Base-by-base conservation (phyloP, 2,113 vertebrate genomes). In the Heteronetta atricapilla region DNA sequence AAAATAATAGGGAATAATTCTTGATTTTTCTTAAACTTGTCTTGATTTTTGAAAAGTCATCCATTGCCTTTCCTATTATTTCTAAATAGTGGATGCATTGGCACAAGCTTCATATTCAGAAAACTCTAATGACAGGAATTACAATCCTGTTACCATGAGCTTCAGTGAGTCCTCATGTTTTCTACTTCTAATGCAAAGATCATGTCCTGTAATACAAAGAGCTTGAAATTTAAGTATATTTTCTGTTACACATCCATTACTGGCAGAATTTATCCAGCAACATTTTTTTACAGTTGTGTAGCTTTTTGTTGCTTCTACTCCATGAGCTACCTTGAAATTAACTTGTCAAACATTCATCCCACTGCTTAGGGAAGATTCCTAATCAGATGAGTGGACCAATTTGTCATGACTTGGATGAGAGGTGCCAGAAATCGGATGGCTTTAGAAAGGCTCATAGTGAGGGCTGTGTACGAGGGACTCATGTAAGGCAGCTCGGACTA, bases 271-370 rank as follows among this genome's bases (percentile, higher is more conserved):
- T 93, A 94, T 73, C 68, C 89, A 89, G 88, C 66, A 82, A 90
- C 34, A 22, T 38, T 25, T 76, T 77, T 83, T 84, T 89, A 81
- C 79, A 90, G n/a, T 81, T 92, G 34, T 84, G 58, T 90, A 90
- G 69, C 69, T 95, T 92, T 84, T 40, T 2, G 3, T 91, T 83
- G 64, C 56, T 84, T 68, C 72, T 90, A 38, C 69, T 95, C 64
- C 73, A 62, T 34, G 86, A 97, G 86, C 89, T 95, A 93, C 94
- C 96, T 96, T 79, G 91, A 95, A 95, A 96, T 95, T 88, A 88
- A 86, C 88, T 95, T 96, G 87, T 93, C 94, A 95, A 88, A 68
- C 0, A 2, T 76, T 88, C 11, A 0, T 91, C 86, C 86, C 56
- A 55, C 90, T 82, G 34, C 88, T 95, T 82, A 81, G 58, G 82